These are phyloP conservation scores for Centrocercus urophasianus DNA, from an alignment of 2,113 vertebrate species.

Conservation along the genomic window DNA sequence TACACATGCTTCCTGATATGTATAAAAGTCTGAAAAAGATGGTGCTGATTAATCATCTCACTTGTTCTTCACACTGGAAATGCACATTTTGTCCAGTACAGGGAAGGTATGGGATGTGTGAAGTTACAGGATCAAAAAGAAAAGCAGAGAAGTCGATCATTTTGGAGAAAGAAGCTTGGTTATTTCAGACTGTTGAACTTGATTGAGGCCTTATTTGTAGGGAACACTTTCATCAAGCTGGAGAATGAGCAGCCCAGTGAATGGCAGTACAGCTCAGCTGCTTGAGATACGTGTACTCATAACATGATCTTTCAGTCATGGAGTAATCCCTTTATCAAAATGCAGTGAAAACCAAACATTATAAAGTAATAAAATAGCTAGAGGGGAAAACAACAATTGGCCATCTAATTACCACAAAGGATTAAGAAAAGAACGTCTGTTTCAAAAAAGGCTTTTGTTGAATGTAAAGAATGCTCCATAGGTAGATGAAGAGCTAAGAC, in stretches of 20 bases:
- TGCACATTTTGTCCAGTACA: conserved; percentile 16
- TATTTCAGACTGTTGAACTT: neutral
- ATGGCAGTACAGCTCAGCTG: neutral
- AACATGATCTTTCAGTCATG: neutral
- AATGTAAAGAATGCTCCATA: neutral
- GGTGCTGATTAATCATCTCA: conserved; percentile 35
- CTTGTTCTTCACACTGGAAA: conserved; percentile 55
- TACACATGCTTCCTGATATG: neutral
- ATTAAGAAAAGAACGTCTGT: neutral
- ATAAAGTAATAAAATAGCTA: neutral
- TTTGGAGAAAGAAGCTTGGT: neutral
- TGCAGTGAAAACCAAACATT: neutral
- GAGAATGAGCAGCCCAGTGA: neutral
- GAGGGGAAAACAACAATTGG: neutral
- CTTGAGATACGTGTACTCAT: neutral
- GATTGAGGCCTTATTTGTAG: neutral
- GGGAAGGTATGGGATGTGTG: conserved; percentile 6
- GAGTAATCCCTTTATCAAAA: neutral
- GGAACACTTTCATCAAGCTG: neutral
- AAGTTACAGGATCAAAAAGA: neutral
- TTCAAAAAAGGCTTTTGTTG: neutral
- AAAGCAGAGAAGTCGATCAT: neutral
- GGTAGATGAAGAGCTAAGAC: neutral
- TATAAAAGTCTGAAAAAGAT: neutral
- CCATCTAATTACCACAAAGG: neutral